Conservation (phyloP, 2,888 invertebrate species). For the Watsonalla cultraria region DNA sequence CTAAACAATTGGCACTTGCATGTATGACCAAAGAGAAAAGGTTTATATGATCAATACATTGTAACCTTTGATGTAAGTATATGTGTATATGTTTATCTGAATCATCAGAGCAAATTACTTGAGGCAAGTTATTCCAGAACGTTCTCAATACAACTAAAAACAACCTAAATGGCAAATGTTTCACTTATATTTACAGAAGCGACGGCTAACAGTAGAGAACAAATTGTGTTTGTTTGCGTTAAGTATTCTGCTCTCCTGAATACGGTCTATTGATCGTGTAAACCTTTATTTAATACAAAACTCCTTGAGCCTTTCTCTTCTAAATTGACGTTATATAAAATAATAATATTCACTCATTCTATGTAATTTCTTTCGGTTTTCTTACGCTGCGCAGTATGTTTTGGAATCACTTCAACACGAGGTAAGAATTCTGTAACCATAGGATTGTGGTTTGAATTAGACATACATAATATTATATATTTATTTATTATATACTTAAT, state of each 20-base stretch:
- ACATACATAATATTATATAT: constrained; percentile 12
- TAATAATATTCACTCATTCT: constrained; percentile 65
- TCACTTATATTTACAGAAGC: constrained; percentile 21
- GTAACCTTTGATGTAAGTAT: constrained; percentile 11
- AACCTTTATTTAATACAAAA: constrained; percentile 7
- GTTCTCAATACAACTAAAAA: no score
- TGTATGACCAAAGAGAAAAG: constrained; percentile 34
- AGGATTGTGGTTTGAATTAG: constrained; percentile 38
- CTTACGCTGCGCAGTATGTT: constrained; percentile 96
- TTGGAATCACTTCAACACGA: constrained; percentile 99
- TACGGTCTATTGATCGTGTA: neutral
- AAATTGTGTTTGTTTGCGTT: no score
- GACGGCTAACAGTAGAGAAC: no score
- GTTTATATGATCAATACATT: neutral
- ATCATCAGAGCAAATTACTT: no score
- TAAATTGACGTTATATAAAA: constrained; percentile 54
- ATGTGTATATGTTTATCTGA: constrained; percentile 5
- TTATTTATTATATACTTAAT: constrained; percentile 21
- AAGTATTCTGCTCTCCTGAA: no score
- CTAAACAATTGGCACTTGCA: constrained; percentile 54
- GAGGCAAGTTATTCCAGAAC: no score
- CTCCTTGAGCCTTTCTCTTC: constrained; percentile 32
- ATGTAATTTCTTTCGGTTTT: constrained; percentile 84
- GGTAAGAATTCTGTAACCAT: constrained; percentile 85
- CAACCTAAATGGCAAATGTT: no score